A percentile compares a stretch with the other conserved stretches of the same genome.
These are phyloP conservation scores for Rhagophthalmus giganteus DNA, from an alignment of 2,888 invertebrate genomes.

Conservation along the genomic window DNA sequence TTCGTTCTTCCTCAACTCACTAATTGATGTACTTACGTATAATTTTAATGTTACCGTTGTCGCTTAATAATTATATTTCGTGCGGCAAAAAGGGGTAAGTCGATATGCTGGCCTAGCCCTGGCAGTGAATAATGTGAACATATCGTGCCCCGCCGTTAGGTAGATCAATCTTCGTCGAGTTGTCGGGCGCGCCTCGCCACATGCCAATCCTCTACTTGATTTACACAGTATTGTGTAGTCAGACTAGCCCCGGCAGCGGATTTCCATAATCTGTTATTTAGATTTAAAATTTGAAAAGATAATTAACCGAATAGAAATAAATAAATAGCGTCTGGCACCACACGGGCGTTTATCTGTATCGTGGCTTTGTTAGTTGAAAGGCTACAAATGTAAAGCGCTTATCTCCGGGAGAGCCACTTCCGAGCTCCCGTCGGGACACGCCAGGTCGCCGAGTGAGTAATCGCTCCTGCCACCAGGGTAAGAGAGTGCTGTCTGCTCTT, in stretches of 20 bases:
- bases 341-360: conserved; percentile 41
- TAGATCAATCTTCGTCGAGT: conserved; percentile 49
- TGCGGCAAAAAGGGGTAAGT: conserved; percentile 23
- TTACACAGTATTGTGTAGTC: conserved; percentile 45
- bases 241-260: conserved; percentile 37
- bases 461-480: conserved; percentile 53
- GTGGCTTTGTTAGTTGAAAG: conserved; percentile 47
- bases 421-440: conserved; percentile 47
- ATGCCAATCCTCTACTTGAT: conserved; percentile 52
- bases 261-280: conserved; percentile 46
- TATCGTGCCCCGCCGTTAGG: conserved; percentile 48
- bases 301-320: conserved; percentile 29
- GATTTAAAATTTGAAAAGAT: conserved; percentile 36
- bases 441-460: conserved; percentile 51
- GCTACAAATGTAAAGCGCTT: conserved; percentile 55
- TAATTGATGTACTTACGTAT: conserved; percentile 12
- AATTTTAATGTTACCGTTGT: conserved; percentile 6
- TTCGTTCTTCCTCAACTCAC: not conserved
- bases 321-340: conserved; percentile 33
- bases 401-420: conserved; percentile 53
- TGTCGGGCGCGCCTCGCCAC: conserved; percentile 48
- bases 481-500: conserved; percentile 55
- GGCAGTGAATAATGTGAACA: conserved; percentile 50
- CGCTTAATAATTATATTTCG: conserved; percentile 18
- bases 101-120: conserved; percentile 36